Evolutionary conservation across 2,888 invertebrate genomes (phyloP), one percentile per base, ranked within the genome.

Genomic region (Rhingia campestris): DNA sequence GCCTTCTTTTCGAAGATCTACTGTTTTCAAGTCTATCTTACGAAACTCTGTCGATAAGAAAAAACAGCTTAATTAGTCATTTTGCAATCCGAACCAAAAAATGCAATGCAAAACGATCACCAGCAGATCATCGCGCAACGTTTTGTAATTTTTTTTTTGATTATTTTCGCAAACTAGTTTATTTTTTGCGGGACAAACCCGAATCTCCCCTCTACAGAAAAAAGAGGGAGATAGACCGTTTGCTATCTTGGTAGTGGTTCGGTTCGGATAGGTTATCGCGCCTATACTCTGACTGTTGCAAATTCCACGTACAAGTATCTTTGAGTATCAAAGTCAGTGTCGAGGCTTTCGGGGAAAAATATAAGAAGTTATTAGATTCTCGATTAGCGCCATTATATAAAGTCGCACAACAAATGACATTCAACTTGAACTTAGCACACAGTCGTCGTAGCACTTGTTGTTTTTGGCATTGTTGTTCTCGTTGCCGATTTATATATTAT

Each of bases 391-490:
- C 6, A 30, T 32, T 22, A 32, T 39, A 43, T 22, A 22, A 12
- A 32, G 39, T 35, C 10, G 9, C 9, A 59, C n/a, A 37, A 10
- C 22, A 49, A 69, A 67, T 69, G 76, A 53, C 76, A 76, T 76
- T 69, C 51, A 76, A 76, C 76, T 76, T 76, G 59, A 76, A 76
- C 76, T 69, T 32, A 32, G 35, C 6, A 49, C 6, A 49, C 22
- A 2, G 22, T 2, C 22, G 22, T 22, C 22, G 22, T 22, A 22
- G 22, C 22, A 22, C 22, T 22, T 22, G 22, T 22, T 22, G 22
- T 22, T 22, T 1, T 22, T 22, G 22, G 1, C 22, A 22, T 22
- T 22, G 22, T 22, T 22, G 22, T 22, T 22, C 22, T 22, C 22
- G 22, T 22, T 22, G 22, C 22, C 22, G 22, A 22, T 22, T 22